A percentile compares a stretch with the other conserved stretches of the same genome.
Conservation (phyloP, 1,140 invertebrate species). For the Anadara kagoshimensis region DNA sequence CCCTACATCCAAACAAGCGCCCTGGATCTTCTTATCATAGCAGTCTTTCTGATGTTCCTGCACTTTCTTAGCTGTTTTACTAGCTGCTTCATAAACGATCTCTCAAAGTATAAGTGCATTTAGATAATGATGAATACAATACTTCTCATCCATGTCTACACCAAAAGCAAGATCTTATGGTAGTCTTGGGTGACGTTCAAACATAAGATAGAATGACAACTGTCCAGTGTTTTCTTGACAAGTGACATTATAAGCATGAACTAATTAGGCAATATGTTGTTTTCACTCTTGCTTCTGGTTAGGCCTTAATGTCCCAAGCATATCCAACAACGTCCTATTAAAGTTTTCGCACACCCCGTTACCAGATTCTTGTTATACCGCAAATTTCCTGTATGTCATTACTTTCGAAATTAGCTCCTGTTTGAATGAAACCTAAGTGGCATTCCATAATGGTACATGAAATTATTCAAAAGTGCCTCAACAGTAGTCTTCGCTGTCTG, state of each 20-base stretch:
- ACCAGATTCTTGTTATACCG: slow-evolving; percentile 5
- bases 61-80: no score
- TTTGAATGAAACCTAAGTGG: background rate
- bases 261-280: slow-evolving; percentile 2
- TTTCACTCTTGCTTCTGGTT: slow-evolving; percentile 11
- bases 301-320: background rate
- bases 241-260: slow-evolving; percentile 34
- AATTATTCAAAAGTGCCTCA: no score
- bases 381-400: slow-evolving; percentile 20
- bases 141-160: background rate
- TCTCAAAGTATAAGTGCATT: no score
- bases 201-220: slow-evolving; percentile 19
- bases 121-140: no score
- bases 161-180: slow-evolving; percentile 23
- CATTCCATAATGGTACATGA: background rate
- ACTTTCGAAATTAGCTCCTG: slow-evolving; percentile 7
- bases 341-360: slow-evolving; percentile 9
- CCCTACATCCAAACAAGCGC: no score
- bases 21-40: no score
- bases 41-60: no score
- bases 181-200: slow-evolving; percentile 27
- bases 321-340: slow-evolving; percentile 16
- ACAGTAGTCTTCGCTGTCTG: slow-evolving; percentile 3
- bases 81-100: no score
- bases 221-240: slow-evolving; percentile 16